Evolutionary conservation across 1,140 invertebrate species (phyloP).

Genomic region (Pseudomyrmex gracilis): DNA sequence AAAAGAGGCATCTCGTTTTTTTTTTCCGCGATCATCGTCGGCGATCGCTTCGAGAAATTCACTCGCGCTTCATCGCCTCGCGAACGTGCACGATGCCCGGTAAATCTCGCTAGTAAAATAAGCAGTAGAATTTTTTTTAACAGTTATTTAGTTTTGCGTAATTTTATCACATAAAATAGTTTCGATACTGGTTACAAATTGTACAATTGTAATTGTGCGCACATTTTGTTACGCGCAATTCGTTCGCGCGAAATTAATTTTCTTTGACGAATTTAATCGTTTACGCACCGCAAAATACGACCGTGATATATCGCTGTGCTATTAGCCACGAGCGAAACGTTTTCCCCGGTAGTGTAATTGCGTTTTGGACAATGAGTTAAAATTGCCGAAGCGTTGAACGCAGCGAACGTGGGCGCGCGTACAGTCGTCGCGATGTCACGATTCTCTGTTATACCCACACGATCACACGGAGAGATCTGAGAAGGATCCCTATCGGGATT

Average conservation of each 20-base stretch:
- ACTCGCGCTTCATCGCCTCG: constrained; percentile 48
- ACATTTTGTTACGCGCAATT: background rate
- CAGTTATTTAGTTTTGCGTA: background rate
- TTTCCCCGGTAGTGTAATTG: constrained; percentile 12
- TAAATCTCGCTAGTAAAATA: constrained; percentile 38
- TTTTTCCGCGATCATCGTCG: constrained; percentile 66
- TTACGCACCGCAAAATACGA: background rate
- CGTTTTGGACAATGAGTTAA: constrained; percentile 18
- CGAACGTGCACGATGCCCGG: background rate
- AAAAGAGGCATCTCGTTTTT: constrained; percentile 62
- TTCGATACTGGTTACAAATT: no score
- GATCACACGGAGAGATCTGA: constrained; percentile 29
- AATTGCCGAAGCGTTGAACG: constrained; percentile 23
- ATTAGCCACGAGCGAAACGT: constrained; percentile 6
- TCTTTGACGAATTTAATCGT: background rate
- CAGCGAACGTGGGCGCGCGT: constrained; percentile 31
- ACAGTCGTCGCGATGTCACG: constrained; percentile 44
- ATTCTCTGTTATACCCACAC: constrained; percentile 1
- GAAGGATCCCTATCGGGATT: constrained; percentile 80
- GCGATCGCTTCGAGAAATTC: constrained; percentile 60
- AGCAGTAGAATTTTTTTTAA: background rate
- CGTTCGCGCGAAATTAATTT: background rate
- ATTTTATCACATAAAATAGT: no score
- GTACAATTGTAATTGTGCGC: background rate
- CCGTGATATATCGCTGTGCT: background rate